Percentiles rank a stretch among this genome's conserved stretches.
phyloP scores from a whole-genome alignment of 2,797 vertebrate species.

The Dicrostonyx torquatus region DNA sequence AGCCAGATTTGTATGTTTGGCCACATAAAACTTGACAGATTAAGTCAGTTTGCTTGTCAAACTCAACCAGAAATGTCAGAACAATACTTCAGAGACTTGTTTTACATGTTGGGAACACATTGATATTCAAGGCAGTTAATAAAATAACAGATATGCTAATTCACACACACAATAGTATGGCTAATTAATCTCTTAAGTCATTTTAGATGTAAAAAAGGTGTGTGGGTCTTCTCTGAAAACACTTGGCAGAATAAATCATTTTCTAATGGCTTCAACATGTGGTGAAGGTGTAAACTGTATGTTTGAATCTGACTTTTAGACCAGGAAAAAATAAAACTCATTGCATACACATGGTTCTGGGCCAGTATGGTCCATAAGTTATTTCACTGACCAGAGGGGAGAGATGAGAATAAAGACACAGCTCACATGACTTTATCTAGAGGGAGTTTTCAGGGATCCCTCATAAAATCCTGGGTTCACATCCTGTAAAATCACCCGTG shows the following conservation, averaged over 20 bases:
- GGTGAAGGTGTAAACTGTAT: constrained; percentile 36
- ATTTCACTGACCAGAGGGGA: no score
- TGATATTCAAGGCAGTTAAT: constrained; percentile 75
- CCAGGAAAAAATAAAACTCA: constrained; percentile 10
- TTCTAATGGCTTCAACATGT: constrained; percentile 55
- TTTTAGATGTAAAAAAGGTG: constrained; percentile 66
- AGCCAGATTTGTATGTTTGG: constrained; percentile 23
- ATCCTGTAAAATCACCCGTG: no score
- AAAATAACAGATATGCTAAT: constrained; percentile 81
- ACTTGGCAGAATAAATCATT: constrained; percentile 10
- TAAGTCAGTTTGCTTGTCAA: constrained; percentile 62
- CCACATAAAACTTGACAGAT: constrained; percentile 62
- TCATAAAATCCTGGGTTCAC: no score
- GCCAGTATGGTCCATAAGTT: no score
- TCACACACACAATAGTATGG: constrained; percentile 61
- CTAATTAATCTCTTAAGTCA: constrained; percentile 75
- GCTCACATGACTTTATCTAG: no score
- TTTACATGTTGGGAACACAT: constrained; percentile 46
- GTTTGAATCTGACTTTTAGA: constrained; percentile 19
- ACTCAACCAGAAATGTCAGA: constrained; percentile 75
- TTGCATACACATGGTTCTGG: neutral
- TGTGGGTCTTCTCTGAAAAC: constrained; percentile 37
- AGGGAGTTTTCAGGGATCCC: no score
- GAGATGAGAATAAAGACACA: no score
- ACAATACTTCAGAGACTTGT: constrained; percentile 74